Conservation (phyloP, 2,888 invertebrate species). For the Ophion obscuratus region DNA sequence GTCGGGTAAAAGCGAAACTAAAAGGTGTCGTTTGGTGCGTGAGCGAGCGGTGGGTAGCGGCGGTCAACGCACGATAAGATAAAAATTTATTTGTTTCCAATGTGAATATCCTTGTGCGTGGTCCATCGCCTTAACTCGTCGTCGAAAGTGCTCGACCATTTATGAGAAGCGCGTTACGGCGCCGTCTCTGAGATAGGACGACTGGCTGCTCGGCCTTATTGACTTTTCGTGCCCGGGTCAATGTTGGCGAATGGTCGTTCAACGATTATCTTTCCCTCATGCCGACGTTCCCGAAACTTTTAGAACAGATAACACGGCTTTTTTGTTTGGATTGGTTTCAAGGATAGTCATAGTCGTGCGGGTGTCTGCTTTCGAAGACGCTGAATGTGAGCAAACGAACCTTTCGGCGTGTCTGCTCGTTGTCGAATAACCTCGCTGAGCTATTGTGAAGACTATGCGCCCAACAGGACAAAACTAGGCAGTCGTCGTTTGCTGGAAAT, state of each 20-base stretch:
- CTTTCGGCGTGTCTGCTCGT: conserved; percentile 23
- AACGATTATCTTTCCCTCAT: conserved; percentile 46
- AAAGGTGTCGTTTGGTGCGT: not conserved
- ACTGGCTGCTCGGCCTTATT: conserved; percentile 34
- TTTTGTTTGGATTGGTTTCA: conserved; percentile 6
- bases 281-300: conserved; percentile 28
- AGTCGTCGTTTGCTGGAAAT: not conserved
- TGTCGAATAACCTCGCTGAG: not conserved
- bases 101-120: conserved; percentile 13
- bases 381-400: conserved; percentile 41
- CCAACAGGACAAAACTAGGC: not conserved
- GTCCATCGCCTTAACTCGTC: conserved; percentile 34
- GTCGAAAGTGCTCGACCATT: conserved; percentile 35
- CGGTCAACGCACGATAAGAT: conserved; percentile 49
- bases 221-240: conserved; percentile 53
- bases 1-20: not conserved
- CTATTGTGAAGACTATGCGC: not conserved
- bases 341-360: not conserved
- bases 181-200: conserved; percentile 35
- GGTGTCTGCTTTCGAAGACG: not conserved
- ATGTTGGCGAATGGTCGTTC: conserved; percentile 50
- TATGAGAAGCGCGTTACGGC: conserved; percentile 17
- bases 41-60: conserved; percentile 3
- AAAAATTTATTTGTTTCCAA: conserved; percentile 41
- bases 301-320: conserved; percentile 44